Evolutionary conservation across 2,888 invertebrate genomes (phyloP).

Genomic region (Allacma fusca): DNA sequence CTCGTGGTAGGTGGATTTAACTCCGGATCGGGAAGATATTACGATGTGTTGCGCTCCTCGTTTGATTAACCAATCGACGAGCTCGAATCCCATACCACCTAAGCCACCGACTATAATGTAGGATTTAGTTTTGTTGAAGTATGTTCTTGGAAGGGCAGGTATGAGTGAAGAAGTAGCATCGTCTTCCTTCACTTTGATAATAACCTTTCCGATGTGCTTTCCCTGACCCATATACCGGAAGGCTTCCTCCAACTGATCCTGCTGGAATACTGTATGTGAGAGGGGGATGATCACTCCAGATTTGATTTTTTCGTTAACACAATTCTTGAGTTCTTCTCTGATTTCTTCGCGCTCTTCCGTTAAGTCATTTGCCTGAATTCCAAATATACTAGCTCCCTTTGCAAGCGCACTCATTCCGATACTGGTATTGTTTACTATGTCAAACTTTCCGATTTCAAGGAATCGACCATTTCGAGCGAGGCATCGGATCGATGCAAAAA

Average conservation of each 20-base stretch:
- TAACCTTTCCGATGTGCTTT: conserved; percentile 83
- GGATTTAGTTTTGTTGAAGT: conserved; percentile 68
- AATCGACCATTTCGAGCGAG: too few species aligned
- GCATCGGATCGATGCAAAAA: too few species aligned
- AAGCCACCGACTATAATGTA: conserved; percentile 76
- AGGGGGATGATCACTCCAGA: conserved; percentile 76
- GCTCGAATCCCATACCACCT: conserved; percentile 90
- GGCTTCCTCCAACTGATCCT: conserved; percentile 75
- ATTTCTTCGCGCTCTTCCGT: too few species aligned
- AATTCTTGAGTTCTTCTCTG: conserved; percentile 66
- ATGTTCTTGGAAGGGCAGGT: conserved; percentile 64
- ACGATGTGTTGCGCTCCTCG: conserved; percentile 82
- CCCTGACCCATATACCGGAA: conserved; percentile 77
- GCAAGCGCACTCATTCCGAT: conserved; percentile 75
- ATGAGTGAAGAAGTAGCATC: conserved; percentile 65
- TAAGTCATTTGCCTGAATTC: too few species aligned
- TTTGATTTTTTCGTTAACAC: conserved; percentile 73
- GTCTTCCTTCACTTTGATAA: conserved; percentile 66
- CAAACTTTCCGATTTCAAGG: too few species aligned
- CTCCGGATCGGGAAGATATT: conserved; percentile 80
- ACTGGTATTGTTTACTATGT: too few species aligned
- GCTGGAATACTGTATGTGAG: conserved; percentile 71
- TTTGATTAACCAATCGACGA: conserved; percentile 84
- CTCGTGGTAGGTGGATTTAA: conserved; percentile 83
- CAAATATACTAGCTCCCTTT: conserved; percentile 78